These are phyloP conservation scores for Tiliacea citrago DNA, from an alignment of 2,888 invertebrate species.

Conservation along the genomic window DNA sequence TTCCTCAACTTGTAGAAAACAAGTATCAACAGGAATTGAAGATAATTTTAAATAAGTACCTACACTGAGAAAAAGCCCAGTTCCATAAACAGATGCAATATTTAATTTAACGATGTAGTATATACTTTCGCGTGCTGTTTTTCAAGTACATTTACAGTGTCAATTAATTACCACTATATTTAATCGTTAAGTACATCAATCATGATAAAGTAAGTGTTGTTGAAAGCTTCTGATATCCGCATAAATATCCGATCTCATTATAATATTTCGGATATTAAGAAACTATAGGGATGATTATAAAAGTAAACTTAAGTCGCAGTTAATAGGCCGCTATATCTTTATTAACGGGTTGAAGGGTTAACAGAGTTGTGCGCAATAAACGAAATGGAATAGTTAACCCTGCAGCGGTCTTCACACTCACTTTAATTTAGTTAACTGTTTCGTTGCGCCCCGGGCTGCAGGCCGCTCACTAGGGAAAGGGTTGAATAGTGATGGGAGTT, in stretches of 20 bases:
- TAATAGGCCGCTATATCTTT: slow-evolving; percentile 89
- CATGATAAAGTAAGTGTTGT: slow-evolving; percentile 5
- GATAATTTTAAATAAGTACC: neutral
- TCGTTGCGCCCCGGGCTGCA: slow-evolving; percentile 86
- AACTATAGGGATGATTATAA: slow-evolving; percentile 77
- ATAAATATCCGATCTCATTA: slow-evolving; percentile 20
- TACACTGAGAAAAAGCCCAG: neutral
- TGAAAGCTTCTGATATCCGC: slow-evolving; percentile 15
- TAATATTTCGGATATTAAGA: slow-evolving; percentile 45
- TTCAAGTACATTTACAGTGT: neutral
- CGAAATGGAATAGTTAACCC: slow-evolving; percentile 90
- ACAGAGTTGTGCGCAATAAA: slow-evolving; percentile 88
- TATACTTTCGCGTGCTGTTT: no score
- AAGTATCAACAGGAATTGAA: neutral
- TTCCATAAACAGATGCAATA: neutral
- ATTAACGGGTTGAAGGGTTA: slow-evolving; percentile 88
- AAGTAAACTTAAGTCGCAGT: slow-evolving; percentile 74
- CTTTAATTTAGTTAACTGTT: slow-evolving; percentile 91
- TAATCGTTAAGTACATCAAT: slow-evolving; percentile 2
- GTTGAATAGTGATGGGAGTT: slow-evolving; percentile 80
- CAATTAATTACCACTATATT: slow-evolving; percentile 9
- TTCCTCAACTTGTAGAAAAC: neutral
- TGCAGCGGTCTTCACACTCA: slow-evolving; percentile 90
- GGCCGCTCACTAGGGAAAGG: slow-evolving; percentile 81
- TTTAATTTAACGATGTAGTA: neutral